Evolutionary conservation across 2,888 invertebrate species (phyloP).

Genomic region (Phania funesta): DNA sequence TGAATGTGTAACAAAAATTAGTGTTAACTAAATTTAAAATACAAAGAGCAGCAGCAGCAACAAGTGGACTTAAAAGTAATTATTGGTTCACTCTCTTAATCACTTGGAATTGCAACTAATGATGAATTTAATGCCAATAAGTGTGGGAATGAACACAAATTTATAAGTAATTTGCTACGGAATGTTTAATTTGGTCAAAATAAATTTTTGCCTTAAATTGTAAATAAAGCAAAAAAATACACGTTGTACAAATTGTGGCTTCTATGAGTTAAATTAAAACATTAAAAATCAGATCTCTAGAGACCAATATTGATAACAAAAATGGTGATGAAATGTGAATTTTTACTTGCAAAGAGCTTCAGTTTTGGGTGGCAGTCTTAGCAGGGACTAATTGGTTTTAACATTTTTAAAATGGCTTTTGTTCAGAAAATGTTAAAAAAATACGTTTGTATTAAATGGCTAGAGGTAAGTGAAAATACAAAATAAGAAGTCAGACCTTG

Average conservation of each 20-base stretch:
- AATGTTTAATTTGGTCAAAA: conserved; percentile 44
- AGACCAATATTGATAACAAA: conserved; percentile 32
- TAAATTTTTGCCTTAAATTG: conserved; percentile 50
- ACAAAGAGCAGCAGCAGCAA: neutral
- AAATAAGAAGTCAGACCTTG: no score
- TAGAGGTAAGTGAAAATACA: no score
- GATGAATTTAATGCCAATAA: conserved; percentile 52
- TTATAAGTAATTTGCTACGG: conserved; percentile 16
- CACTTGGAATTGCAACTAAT: conserved; percentile 40
- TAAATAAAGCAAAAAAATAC: neutral
- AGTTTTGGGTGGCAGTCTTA: neutral
- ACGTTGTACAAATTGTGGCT: neutral
- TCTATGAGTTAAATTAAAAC: neutral
- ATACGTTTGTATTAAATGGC: no score
- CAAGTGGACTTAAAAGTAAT: conserved; percentile 27
- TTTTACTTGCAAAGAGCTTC: neutral
- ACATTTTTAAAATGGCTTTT: neutral
- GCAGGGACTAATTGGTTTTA: neutral
- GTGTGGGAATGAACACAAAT: conserved; percentile 61
- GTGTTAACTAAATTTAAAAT: conserved; percentile 51
- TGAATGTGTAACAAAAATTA: conserved; percentile 62
- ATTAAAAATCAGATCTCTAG: conserved; percentile 29
- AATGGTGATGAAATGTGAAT: neutral
- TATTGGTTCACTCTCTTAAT: neutral
- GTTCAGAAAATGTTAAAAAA: no score